Evolutionary conservation across 1,140 invertebrate species (phyloP), one percentile per base, ranked within the genome.

Genomic region (Zaprionus camerounensis): DNA sequence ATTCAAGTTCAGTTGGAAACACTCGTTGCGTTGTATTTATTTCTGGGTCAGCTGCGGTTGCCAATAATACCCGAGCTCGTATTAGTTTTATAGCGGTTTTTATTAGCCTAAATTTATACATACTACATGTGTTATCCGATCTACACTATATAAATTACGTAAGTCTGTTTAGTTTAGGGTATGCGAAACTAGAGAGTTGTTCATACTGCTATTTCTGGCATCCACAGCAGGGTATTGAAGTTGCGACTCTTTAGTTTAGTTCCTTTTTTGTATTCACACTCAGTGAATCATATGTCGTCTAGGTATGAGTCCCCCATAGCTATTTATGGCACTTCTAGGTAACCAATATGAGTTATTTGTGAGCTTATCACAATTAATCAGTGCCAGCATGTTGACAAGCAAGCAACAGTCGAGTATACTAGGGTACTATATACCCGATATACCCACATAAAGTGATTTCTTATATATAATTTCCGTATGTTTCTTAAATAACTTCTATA

Each of bases 21-120:
- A 28, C 38, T 31, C 15, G 51, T 51, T 41, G 53, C 26, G 28
- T 59, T 51, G 41, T 55, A 34, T 59, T 20, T n/a, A 13, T 68
- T 73, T 61, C 49, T 74, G 66, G 57, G 71, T 74, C 71, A 74
- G 13, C 41, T 63, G 64, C 20, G 64, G 71, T 62, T 74, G 31
- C 34, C 5, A 41, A 73, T 61, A 59, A 26, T 49, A 28, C 58
- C 13, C 6, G 7, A 24, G 20, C 36, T 36, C 13, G 28, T 38
- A 17, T 36, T 58, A 36, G 5, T 65, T 56, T 28, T 34, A 38
- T 20, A 51, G 59, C 41, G 59, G 59, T 61, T 69, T 69, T 38
- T 20, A 49, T 49, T 13, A 46, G 41, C 41, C n/a, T 51, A 24
- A 12, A 24, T 51, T 22, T 51, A 24, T 0, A 51, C 3, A 12